phyloP scores from a whole-genome alignment of 2,797 vertebrate species.

The Pseudochirops cupreus region DNA sequence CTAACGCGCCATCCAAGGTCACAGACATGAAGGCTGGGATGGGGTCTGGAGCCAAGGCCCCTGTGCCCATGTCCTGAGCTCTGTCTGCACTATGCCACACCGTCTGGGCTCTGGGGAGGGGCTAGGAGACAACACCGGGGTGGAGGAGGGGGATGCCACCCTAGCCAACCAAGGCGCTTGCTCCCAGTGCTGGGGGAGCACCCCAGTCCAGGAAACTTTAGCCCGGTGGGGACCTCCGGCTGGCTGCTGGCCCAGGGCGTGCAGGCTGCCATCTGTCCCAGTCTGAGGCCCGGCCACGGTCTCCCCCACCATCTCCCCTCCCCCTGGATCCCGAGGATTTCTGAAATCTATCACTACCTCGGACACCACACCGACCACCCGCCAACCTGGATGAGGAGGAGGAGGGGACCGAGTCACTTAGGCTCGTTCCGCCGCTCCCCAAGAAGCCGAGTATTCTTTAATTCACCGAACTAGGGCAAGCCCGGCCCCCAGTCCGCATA shows the following conservation, averaged over 20 bases:
- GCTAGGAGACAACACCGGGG: background rate
- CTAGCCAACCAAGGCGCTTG: background rate
- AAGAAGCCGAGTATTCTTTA: no score
- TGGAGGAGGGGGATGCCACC: background rate
- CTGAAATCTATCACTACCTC: background rate
- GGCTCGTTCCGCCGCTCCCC: no score
- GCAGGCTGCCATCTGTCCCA: no score
- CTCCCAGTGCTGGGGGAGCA: no score
- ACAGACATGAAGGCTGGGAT: background rate
- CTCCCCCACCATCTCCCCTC: background rate
- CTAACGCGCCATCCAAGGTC: background rate
- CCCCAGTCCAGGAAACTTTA: no score
- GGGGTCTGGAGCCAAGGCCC: background rate
- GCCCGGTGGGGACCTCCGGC: fast-evolving
- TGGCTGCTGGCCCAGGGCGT: no score
- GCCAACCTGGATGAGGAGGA: no score
- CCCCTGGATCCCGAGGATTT: background rate
- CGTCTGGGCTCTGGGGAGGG: background rate
- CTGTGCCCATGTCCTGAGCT: no score
- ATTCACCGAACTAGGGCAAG: background rate
- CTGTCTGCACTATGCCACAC: background rate
- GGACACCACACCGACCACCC: no score
- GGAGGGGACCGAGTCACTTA: no score
- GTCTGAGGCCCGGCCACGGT: no score
- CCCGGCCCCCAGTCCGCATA: background rate